Percentiles rank a stretch among this genome's conserved stretches.
These are phyloP conservation scores for Onychostoma macrolepis DNA, from an alignment of 2,113 vertebrate genomes.

Conservation along the genomic window DNA sequence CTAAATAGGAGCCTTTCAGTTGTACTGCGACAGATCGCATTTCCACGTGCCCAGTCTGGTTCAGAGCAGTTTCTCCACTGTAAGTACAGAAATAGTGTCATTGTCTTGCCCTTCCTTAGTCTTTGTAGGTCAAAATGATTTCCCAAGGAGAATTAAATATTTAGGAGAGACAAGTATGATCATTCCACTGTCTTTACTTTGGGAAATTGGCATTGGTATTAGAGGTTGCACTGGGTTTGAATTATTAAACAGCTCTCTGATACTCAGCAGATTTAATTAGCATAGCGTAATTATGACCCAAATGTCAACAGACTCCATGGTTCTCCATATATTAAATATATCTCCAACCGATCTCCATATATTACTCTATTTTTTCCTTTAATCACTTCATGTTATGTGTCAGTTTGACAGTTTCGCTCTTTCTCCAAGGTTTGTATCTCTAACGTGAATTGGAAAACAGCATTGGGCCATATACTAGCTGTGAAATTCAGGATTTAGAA, in stretches of 20 bases:
- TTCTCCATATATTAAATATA: conserved; percentile 35
- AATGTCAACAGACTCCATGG: conserved; percentile 39
- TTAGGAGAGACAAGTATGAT: conserved; percentile 50
- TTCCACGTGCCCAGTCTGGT: not conserved
- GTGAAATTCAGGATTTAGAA: not conserved
- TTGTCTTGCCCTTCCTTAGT: conserved; percentile 38
- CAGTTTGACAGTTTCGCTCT: not conserved
- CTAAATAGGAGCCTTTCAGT: conserved; percentile 9
- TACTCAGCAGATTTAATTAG: conserved; percentile 50
- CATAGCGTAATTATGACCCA: conserved; percentile 44
- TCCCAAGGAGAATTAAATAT: conserved; percentile 59
- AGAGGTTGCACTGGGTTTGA: conserved; percentile 51
- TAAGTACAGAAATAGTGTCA: conserved; percentile 19
- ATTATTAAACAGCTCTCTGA: conserved; percentile 58
- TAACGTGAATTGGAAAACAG: conserved; percentile 11
- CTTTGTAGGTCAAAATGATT: conserved; percentile 53
- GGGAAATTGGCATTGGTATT: conserved; percentile 57
- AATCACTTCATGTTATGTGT: conserved; percentile 25
- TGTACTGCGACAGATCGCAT: not conserved
- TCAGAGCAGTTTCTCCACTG: conserved; percentile 6
- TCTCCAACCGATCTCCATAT: conserved; percentile 11
- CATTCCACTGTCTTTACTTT: conserved; percentile 51
- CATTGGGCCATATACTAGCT: not conserved
- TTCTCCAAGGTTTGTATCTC: not conserved
- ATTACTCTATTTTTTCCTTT: conserved; percentile 25